Evolutionary conservation across 2,113 vertebrate species (phyloP).

Genomic region (Pterocles gutturalis): DNA sequence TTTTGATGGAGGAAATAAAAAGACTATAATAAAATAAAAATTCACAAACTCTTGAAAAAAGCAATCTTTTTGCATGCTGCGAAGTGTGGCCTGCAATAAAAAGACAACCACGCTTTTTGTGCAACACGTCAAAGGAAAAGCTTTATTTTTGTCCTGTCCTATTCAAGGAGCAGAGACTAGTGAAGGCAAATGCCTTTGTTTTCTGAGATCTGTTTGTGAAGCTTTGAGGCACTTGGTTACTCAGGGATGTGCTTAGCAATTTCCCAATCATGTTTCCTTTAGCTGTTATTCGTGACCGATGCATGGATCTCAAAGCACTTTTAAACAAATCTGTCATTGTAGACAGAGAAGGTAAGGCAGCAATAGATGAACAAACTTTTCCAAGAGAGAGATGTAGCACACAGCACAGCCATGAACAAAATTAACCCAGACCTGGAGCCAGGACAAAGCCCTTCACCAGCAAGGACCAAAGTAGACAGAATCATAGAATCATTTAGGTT

Average conservation of each 20-base stretch:
- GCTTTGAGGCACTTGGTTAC: conserved; percentile 12
- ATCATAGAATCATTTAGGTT: background rate
- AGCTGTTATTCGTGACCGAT: conserved; percentile 22
- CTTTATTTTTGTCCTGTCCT: conserved; percentile 34
- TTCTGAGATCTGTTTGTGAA: background rate
- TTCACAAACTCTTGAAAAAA: conserved; percentile 42
- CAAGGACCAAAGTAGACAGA: background rate
- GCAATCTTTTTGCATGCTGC: conserved; percentile 29
- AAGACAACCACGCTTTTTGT: background rate
- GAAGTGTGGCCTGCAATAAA: conserved; percentile 42
- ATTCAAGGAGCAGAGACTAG: background rate
- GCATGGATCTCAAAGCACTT: conserved; percentile 15
- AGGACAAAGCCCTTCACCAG: background rate
- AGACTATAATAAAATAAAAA: conserved; percentile 58
- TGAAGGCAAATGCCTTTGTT: conserved; percentile 29
- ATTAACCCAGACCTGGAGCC: background rate
- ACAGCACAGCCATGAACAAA: background rate
- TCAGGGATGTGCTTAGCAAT: background rate
- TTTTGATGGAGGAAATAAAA: conserved; percentile 66
- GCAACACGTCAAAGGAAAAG: conserved; percentile 14
- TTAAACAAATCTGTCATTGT: background rate
- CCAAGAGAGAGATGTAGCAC: background rate
- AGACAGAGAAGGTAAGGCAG: background rate
- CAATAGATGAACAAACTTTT: background rate
- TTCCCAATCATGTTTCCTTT: conserved; percentile 36